phyloP scores from a whole-genome alignment of 2,113 vertebrate species.

The Anas platyrhynchos region DNA sequence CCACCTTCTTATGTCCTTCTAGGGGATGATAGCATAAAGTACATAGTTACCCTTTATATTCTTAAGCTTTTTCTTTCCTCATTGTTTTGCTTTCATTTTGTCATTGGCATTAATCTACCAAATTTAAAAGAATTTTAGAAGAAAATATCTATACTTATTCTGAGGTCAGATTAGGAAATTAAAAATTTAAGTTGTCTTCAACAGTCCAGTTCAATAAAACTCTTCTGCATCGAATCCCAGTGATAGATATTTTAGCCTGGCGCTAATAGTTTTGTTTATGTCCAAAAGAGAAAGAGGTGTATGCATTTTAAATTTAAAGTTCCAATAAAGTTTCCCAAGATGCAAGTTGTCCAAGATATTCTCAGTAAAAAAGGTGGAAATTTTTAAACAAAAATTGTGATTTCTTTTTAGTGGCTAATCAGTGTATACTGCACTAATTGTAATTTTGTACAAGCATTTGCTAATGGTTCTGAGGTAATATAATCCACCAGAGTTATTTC shows the following conservation, averaged over 20 bases:
- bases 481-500: not conserved
- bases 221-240: not conserved
- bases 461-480: not conserved
- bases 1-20: not conserved
- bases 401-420: not conserved
- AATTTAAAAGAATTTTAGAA: not conserved
- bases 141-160: not conserved
- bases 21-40: not conserved
- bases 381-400: not conserved
- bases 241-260: not conserved
- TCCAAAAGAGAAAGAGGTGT: not conserved
- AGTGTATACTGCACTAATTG: not conserved
- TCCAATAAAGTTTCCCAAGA: not conserved
- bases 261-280: not conserved
- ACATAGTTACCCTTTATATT: not conserved
- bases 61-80: not conserved
- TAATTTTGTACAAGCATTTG: not conserved
- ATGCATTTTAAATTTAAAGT: not conserved
- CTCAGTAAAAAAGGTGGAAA: not conserved
- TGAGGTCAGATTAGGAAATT: not conserved
- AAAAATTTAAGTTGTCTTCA: not conserved
- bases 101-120: not conserved
- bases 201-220: not conserved
- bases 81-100: not conserved
- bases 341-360: not conserved